Evolutionary conservation across 2,888 invertebrate species (phyloP), one percentile per base, ranked within the genome.

Genomic region (Pyrochroa serraticornis): DNA sequence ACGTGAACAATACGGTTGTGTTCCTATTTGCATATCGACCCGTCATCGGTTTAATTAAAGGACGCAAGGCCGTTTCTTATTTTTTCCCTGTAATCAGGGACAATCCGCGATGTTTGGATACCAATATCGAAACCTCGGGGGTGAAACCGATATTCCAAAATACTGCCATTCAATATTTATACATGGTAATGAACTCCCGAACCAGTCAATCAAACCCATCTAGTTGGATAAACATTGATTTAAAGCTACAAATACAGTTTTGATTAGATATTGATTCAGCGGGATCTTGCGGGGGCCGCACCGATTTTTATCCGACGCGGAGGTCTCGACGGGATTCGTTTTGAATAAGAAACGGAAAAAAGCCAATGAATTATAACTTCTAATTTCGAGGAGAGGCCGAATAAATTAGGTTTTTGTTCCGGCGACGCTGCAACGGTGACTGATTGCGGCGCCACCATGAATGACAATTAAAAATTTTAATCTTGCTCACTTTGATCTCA

Each of bases 391-490:
- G 43, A 43, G 51, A 55, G 55, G 67, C 57, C 50, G 54, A 50
- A 59, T 59, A 66, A 70, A 68, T 70, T 70, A 59, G 58, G 50
- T 60, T 66, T 68, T 65, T 64, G 63, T 63, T 59, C 60, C 45
- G 45, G 41, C 31, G 13, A n/a, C 7, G 43, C 53, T 48, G 58
- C 47, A 10, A 43, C 35, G 53, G 47, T 65, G 70, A 67, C 66
- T 68, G 68, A 70, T 70, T 69, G 66, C 65, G 65, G 68, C 66
- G 63, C 65, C 63, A 60, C 60, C 62, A 66, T 66, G 71, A 70
- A 71, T 70, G 71, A 72, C 71, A 72, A 71, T 72, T 72, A 71
- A 71, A 71, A 68, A 68, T 68, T 70, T 68, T 68, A 66, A 69
- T 66, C 65, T 53, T 47, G 41, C 37, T 8, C 35, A 35, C 46